Evolutionary conservation across 2,113 vertebrate genomes (phyloP), one percentile per base, ranked within the genome.

Genomic region (Phrynosoma blainvillii): DNA sequence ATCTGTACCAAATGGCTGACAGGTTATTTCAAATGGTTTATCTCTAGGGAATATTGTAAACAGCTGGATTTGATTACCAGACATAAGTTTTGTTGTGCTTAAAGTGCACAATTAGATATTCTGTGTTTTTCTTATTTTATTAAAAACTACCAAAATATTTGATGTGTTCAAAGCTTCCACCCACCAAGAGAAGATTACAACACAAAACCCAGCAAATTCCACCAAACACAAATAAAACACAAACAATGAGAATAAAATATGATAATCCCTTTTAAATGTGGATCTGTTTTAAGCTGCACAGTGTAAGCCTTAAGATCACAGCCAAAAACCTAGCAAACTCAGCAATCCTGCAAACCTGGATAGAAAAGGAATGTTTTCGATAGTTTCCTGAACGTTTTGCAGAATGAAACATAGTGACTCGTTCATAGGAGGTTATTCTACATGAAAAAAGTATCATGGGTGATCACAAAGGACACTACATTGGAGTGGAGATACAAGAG

Each of bases 11-110:
- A 88, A 86, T 77, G 88, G 66, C 42, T 91, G 91, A 86, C 59
- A 66, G 89, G 90, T 91, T 82, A 89, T 76, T 71, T 14, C 88
- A 87, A 59, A 87, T 87, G 88, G 10, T 93, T 87, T 68, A 74
- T 92, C 82, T 81, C 42, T 0, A 21, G 82, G 92, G 90, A 82
- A 91, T 66, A 42, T 65, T 1, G 30, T 91, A 88, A 92, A 73
- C 47, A 79, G 79, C 47, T 74, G 89, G 79, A 90, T 25, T 25
- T 88, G n/a, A 54, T 87, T 42, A 54, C 54, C 79, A 93, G 91
- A 84, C 84, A 59, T 88, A 65, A 54, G 80, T 84, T 94, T 80
- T 36, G 6, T 78, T 27, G 70, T 18, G 89, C 52, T 32, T 1
- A 23, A 40, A 66, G 11, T 62, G 30, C 84, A 54, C 85, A 79